A percentile compares a stretch with the other conserved stretches of the same genome.
Evolutionary conservation across 53 echinoderm and acorn worm species (phyloP).

Genomic region (Crossaster papposus): DNA sequence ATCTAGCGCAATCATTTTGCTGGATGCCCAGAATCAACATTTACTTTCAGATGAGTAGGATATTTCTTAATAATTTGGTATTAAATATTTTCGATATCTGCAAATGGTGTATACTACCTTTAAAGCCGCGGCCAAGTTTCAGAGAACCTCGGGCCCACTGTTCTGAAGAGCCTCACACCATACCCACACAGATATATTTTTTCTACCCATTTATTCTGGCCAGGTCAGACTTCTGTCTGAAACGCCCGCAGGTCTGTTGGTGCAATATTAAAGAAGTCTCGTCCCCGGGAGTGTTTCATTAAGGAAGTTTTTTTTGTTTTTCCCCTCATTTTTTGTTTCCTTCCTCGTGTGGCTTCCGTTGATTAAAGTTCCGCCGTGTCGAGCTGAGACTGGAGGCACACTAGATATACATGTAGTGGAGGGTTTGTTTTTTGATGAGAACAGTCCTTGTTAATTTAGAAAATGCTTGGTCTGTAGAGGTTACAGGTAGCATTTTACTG

Average conservation of each 20-base stretch:
- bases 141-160: neutral
- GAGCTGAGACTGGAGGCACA: neutral
- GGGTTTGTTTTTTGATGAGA: neutral
- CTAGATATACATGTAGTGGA: too few species aligned
- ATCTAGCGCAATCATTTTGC: too few species aligned
- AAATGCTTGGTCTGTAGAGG: too few species aligned
- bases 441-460: neutral
- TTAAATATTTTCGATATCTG: too few species aligned
- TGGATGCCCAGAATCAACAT: too few species aligned
- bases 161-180: neutral
- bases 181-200: neutral
- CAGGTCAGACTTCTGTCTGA: neutral
- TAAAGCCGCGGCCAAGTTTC: neutral
- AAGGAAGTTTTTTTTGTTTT: neutral
- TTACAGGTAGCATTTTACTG: too few species aligned
- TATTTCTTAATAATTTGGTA: too few species aligned
- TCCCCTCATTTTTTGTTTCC: too few species aligned
- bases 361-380: slow-evolving; percentile 2
- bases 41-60: too few species aligned
- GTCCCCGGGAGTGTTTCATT: slow-evolving; percentile 20
- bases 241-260: neutral
- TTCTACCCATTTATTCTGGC: neutral
- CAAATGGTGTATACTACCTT: too few species aligned
- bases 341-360: neutral
- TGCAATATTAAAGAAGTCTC: slow-evolving; percentile 15